A percentile compares a stretch with the other conserved stretches of the same genome.
These are phyloP conservation scores for Clepsis dumicolana DNA, from an alignment of 2,888 invertebrate genomes.

Conservation along the genomic window DNA sequence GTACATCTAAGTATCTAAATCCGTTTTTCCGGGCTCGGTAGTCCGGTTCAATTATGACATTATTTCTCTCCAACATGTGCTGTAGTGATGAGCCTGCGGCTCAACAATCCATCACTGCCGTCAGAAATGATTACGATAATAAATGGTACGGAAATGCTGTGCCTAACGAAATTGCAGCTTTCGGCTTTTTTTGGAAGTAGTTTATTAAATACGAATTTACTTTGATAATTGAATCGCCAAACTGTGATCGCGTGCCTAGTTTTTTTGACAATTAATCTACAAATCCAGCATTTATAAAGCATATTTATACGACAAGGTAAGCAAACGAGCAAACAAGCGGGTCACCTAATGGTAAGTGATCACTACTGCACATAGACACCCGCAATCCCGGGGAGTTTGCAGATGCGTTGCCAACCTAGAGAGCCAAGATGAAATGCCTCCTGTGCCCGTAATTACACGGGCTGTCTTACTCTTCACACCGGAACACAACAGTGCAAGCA, in stretches of 20 bases:
- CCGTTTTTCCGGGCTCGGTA: conserved; percentile 7
- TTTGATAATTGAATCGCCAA: background rate
- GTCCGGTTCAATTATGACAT: conserved; percentile 37
- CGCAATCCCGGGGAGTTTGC: too few relatives aligned
- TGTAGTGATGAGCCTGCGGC: conserved; percentile 27
- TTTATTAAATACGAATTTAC: background rate
- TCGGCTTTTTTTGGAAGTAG: background rate
- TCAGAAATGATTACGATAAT: conserved; percentile 64
- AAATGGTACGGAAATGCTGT: conserved; percentile 55
- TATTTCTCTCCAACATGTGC: conserved; percentile 41
- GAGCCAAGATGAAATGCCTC: too few relatives aligned
- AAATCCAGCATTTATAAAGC: too few relatives aligned
- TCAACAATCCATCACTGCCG: conserved; percentile 66
- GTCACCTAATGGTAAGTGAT: too few relatives aligned
- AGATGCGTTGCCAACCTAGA: too few relatives aligned
- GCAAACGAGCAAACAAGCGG: too few relatives aligned
- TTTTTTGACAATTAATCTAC: background rate
- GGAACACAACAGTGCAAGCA: too few relatives aligned
- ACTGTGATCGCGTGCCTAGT: too few relatives aligned
- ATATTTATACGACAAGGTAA: too few relatives aligned
- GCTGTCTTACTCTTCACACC: too few relatives aligned
- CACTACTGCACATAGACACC: too few relatives aligned
- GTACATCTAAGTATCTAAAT: background rate
- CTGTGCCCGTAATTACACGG: too few relatives aligned
- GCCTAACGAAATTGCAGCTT: conserved; percentile 30